Evolutionary conservation across 2,888 invertebrate genomes (phyloP).

Genomic region (Metacarcinus magister): DNA sequence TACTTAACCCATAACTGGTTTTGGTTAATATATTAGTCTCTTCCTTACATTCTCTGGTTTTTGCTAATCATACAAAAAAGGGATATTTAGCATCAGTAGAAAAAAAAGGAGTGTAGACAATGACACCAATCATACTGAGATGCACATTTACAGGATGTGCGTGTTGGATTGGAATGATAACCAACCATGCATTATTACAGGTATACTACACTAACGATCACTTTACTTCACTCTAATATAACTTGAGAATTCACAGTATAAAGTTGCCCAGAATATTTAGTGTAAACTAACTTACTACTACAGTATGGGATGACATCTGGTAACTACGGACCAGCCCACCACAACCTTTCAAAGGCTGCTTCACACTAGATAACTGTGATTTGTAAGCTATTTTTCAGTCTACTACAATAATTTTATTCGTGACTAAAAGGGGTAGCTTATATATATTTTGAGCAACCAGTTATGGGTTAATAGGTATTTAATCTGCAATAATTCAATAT

Average conservation of each 20-base stretch:
- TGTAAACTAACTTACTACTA: not conserved
- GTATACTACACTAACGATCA: no score
- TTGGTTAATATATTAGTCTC: not conserved
- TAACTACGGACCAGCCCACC: no score
- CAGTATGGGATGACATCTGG: not conserved
- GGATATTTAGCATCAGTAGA: not conserved
- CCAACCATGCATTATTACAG: no score
- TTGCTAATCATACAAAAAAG: not conserved
- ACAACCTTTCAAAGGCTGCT: not conserved
- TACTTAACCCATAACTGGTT: not conserved
- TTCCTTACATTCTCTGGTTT: not conserved
- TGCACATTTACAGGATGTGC: no score
- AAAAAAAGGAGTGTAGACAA: no score
- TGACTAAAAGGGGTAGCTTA: not conserved
- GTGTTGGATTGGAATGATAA: no score
- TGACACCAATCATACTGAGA: no score
- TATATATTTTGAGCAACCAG: not conserved
- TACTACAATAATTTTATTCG: not conserved
- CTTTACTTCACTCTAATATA: not conserved
- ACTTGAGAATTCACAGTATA: not conserved
- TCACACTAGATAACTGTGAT: not conserved
- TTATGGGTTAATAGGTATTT: not conserved
- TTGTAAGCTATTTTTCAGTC: not conserved
- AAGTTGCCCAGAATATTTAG: not conserved
- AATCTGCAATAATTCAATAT: not conserved